A percentile compares a stretch with the other conserved stretches of the same genome.
Evolutionary conservation across 2,888 invertebrate species (phyloP).

Genomic region (Bibio marci): DNA sequence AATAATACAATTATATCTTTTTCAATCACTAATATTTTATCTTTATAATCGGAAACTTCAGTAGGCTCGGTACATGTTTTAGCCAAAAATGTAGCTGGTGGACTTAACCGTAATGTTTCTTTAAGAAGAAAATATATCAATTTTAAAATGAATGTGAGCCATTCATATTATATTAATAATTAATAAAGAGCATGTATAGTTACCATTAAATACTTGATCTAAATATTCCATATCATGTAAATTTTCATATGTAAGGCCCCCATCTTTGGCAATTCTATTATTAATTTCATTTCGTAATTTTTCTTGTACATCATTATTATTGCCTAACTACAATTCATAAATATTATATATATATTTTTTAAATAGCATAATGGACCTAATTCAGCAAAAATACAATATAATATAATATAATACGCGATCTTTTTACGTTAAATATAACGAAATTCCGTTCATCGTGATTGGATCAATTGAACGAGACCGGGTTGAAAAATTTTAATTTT

Average conservation of each 20-base stretch:
- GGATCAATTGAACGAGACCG: too few species aligned
- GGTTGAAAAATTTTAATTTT: too few species aligned
- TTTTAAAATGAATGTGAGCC: too few species aligned
- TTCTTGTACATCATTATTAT: conserved; percentile 15
- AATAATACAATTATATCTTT: conserved; percentile 3
- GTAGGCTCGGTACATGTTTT: not conserved
- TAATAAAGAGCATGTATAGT: too few species aligned
- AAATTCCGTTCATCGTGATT: too few species aligned
- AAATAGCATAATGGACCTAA: too few species aligned
- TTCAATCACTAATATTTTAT: conserved; percentile 1
- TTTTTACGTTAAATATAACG: too few species aligned
- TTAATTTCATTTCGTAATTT: conserved; percentile 18
- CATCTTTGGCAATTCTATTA: conserved; percentile 9
- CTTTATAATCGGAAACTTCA: conserved; percentile 6
- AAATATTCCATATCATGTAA: conserved; percentile 20
- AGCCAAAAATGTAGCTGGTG: not conserved
- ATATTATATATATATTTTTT: too few species aligned
- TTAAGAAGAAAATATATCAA: not conserved
- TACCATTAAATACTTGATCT: conserved; percentile 24
- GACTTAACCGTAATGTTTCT: not conserved
- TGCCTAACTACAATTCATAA: too few species aligned
- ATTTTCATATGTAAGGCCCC: conserved; percentile 17
- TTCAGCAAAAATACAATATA: too few species aligned
- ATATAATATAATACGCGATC: too few species aligned
- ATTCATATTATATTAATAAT: too few species aligned